A percentile compares a stretch with the other conserved stretches of the same genome.
phyloP scores from a whole-genome alignment of 2,888 invertebrate species.

The Sericinus montela region DNA sequence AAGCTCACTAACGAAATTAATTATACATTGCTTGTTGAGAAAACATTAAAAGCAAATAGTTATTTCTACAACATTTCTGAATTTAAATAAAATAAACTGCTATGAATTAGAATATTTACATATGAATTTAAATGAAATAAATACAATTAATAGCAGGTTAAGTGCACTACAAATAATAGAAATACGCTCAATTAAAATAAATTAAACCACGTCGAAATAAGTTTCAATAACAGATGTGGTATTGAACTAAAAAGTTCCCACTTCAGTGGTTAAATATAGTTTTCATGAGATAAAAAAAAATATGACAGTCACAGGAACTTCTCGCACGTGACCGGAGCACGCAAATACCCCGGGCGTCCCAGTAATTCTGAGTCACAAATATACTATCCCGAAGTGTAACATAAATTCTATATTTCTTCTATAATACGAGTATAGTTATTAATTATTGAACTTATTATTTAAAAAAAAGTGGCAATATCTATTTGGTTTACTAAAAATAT shows the following conservation, averaged over 20 bases:
- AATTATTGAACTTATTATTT: too few species aligned
- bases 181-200: too few species aligned
- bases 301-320: conserved; percentile 33
- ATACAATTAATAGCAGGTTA: too few species aligned
- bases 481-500: too few species aligned
- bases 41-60: not conserved
- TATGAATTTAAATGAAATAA: not conserved
- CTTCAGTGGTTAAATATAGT: conserved; percentile 5
- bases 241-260: not conserved
- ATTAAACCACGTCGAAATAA: too few species aligned
- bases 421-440: too few species aligned
- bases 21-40: conserved; percentile 2
- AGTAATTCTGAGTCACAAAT: conserved; percentile 12
- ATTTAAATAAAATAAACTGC: not conserved
- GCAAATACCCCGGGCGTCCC: conserved; percentile 30
- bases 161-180: not conserved
- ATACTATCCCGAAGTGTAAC: too few species aligned
- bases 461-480: too few species aligned
- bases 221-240: not conserved
- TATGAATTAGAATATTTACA: not conserved
- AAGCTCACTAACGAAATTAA: not conserved
- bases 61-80: not conserved
- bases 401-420: too few species aligned
- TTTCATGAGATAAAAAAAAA: conserved; percentile 28
- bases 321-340: conserved; percentile 38